Conservation (phyloP, 2,888 invertebrate species). For the Argyra leucocephala region DNA sequence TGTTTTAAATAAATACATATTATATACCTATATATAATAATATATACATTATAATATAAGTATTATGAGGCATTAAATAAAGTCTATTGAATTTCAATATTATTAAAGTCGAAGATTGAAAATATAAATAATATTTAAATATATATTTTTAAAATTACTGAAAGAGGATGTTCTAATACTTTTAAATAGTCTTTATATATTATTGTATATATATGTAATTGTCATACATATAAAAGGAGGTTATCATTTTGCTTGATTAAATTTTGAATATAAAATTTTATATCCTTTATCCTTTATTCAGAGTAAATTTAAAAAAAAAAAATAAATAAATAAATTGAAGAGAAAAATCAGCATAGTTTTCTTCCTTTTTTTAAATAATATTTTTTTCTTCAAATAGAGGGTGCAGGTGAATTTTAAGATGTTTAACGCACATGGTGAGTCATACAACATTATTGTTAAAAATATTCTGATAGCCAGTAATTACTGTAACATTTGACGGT, state of each 20-base stretch:
- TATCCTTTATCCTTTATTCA: conserved; percentile 1
- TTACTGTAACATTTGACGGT: too few species aligned
- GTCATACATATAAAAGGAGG: not conserved
- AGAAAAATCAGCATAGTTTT: too few species aligned
- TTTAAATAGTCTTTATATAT: not conserved
- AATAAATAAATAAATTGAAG: not conserved
- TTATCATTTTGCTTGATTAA: conserved; percentile 6
- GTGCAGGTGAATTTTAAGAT: too few species aligned
- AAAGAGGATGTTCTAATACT: not conserved
- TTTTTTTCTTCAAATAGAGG: too few species aligned
- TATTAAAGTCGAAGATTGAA: conserved; percentile 1
- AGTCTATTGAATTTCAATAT: conserved; percentile 6
- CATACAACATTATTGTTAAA: too few species aligned
- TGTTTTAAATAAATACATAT: too few species aligned
- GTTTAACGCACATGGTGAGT: too few species aligned
- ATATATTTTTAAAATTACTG: not conserved
- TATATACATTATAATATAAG: conserved; percentile 1
- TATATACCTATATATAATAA: too few species aligned
- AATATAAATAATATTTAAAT: conserved; percentile 1
- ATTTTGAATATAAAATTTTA: conserved; percentile 6
- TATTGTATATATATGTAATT: not conserved
- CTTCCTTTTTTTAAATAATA: too few species aligned
- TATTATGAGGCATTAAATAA: conserved; percentile 3
- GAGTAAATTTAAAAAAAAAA: not conserved
- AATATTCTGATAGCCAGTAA: too few species aligned